A percentile compares a stretch with the other conserved stretches of the same genome.
Conservation (phyloP, 2,113 vertebrate genomes). For the Pampusana beccarii region DNA sequence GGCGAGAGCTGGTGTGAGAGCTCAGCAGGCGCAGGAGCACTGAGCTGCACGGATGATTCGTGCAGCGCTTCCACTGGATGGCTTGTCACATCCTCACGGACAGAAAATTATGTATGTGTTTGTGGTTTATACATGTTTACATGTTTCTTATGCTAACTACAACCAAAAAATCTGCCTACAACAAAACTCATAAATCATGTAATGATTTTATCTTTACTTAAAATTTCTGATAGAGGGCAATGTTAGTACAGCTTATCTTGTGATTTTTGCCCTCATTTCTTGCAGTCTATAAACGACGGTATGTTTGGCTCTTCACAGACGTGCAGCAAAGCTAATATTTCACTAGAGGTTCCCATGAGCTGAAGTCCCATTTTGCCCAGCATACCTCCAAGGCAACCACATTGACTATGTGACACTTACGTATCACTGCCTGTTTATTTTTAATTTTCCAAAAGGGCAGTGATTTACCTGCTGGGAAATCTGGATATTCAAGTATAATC, state of each 20-base stretch:
- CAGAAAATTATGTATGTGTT: not conserved
- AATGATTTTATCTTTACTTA: slow-evolving; percentile 9
- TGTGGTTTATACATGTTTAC: not conserved
- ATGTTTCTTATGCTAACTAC: not conserved
- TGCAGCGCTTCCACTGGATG: not conserved
- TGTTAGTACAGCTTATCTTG: slow-evolving; percentile 27
- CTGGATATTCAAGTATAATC: not conserved
- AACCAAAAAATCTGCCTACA: not conserved
- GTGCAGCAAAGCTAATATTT: not conserved
- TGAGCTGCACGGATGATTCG: not conserved
- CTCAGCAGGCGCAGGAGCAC: not conserved
- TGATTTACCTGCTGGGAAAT: slow-evolving; percentile 2
- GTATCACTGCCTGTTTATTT: slow-evolving; percentile 19
- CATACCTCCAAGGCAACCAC: not conserved
- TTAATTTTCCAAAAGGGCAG: not conserved
- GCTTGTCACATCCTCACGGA: not conserved
- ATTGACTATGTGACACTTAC: not conserved
- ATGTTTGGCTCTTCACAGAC: not conserved
- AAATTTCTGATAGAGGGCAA: slow-evolving; percentile 58
- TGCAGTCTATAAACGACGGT: not conserved
- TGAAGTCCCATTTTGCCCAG: not conserved
- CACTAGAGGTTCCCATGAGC: not conserved
- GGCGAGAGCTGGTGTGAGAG: not conserved
- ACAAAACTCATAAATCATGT: not conserved
- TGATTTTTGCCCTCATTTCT: not conserved